Percentiles rank a stretch among this genome's conserved stretches.
These are phyloP conservation scores for Helleia helle DNA, from an alignment of 2,888 invertebrate species.

Conservation along the genomic window DNA sequence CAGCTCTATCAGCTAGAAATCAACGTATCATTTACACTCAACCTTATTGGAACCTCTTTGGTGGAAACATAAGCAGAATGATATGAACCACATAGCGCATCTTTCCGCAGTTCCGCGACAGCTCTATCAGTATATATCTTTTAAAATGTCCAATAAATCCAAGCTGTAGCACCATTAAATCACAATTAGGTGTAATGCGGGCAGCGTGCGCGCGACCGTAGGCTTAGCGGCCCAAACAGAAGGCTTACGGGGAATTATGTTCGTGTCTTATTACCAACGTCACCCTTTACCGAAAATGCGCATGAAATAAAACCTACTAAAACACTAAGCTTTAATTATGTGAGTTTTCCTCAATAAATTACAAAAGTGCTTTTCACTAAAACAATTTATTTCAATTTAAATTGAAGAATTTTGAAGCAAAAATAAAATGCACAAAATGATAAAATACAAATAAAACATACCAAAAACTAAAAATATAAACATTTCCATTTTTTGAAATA, in stretches of 20 bases:
- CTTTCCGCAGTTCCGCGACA: slow-evolving; percentile 1
- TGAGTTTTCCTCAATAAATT: too few species aligned
- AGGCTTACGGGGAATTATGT: slow-evolving; percentile 56
- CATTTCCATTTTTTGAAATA: background rate
- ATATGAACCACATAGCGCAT: too few species aligned
- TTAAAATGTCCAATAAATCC: slow-evolving; percentile 33
- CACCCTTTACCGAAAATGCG: slow-evolving; percentile 5
- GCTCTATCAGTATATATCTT: slow-evolving; percentile 10
- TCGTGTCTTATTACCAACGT: slow-evolving; percentile 45
- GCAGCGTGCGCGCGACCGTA: slow-evolving; percentile 56
- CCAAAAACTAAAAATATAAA: background rate
- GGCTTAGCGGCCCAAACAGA: slow-evolving; percentile 47
- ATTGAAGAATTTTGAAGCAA: too few species aligned
- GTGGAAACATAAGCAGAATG: too few species aligned
- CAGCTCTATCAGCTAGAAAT: too few species aligned
- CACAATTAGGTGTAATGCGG: slow-evolving; percentile 71
- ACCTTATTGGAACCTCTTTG: too few species aligned
- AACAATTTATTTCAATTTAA: too few species aligned
- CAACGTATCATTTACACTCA: too few species aligned
- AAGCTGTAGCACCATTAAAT: slow-evolving; percentile 61
- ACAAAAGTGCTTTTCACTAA: too few species aligned
- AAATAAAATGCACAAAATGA: too few species aligned
- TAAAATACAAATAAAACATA: too few species aligned
- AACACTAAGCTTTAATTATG: too few species aligned
- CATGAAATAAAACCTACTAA: background rate